phyloP scores from a whole-genome alignment of 2,113 vertebrate species.

The Phocoena phocoena region DNA sequence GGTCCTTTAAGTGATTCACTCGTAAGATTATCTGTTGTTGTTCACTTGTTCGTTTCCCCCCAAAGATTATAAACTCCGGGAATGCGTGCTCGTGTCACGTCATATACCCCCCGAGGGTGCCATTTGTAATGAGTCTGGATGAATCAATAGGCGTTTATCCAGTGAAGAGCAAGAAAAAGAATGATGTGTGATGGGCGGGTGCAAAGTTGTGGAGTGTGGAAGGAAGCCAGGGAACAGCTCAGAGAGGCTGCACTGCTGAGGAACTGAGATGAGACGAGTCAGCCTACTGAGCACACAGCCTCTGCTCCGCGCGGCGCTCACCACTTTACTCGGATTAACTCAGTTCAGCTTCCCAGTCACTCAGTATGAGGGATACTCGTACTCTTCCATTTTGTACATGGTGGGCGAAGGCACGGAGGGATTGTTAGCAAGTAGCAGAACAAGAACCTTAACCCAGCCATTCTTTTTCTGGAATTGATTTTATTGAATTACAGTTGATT shows the following conservation, averaged over 20 bases:
- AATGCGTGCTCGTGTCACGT: too few species aligned
- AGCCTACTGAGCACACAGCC: background rate
- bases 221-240: background rate
- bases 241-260: too few species aligned
- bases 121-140: background rate
- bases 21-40: background rate
- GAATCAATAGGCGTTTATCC: background rate
- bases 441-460: background rate
- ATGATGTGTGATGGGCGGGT: too few species aligned
- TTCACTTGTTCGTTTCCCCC: background rate
- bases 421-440: background rate
- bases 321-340: background rate
- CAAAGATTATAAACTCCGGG: background rate
- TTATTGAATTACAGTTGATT: background rate
- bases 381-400: too few species aligned
- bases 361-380: rapidly evolving
- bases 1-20: background rate
- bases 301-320: rapidly evolving
- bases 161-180: background rate
- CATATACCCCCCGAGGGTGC: background rate
- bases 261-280: rapidly evolving
- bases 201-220: background rate
- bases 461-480: background rate
- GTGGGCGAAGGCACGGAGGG: background rate
- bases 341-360: background rate